These are phyloP conservation scores for Pyralis farinalis DNA, from an alignment of 2,888 invertebrate species.

Conservation along the genomic window DNA sequence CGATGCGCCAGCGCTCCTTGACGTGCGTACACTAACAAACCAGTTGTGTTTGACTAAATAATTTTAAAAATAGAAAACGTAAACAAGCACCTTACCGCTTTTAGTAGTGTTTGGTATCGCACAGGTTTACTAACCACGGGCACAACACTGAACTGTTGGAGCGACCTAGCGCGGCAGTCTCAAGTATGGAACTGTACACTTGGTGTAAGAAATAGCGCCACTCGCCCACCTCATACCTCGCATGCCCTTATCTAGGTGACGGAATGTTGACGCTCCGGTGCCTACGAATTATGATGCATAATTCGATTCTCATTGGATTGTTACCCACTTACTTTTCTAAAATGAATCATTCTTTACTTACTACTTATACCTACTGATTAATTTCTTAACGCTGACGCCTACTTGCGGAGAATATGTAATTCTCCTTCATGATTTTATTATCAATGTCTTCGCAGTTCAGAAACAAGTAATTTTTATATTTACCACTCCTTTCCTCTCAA, in stretches of 20 bases:
- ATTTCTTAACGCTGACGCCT: no score
- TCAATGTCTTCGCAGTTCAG: no score
- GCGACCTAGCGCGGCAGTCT: conserved; percentile 33
- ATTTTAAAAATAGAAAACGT: conserved; percentile 31
- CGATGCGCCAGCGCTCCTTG: background rate
- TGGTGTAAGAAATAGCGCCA: conserved; percentile 18
- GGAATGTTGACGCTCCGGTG: conserved; percentile 40
- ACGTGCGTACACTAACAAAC: conserved; percentile 2
- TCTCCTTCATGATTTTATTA: no score
- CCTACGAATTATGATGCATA: background rate
- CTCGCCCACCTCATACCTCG: conserved; percentile 8
- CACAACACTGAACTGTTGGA: conserved; percentile 25
- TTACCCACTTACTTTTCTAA: no score
- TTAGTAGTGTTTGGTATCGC: background rate
- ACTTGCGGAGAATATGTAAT: no score
- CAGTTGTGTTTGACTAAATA: conserved; percentile 10
- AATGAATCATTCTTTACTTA: no score
- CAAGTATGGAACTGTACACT: conserved; percentile 30
- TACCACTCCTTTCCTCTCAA: no score
- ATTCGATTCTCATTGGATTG: no score
- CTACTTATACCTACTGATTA: no score
- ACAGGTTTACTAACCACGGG: conserved; percentile 7
- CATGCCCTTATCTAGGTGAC: conserved; percentile 53
- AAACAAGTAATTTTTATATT: no score
- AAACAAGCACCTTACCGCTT: conserved; percentile 43